Base-by-base conservation (phyloP, 1,140 invertebrate genomes). In the Orussus abietinus region DNA sequence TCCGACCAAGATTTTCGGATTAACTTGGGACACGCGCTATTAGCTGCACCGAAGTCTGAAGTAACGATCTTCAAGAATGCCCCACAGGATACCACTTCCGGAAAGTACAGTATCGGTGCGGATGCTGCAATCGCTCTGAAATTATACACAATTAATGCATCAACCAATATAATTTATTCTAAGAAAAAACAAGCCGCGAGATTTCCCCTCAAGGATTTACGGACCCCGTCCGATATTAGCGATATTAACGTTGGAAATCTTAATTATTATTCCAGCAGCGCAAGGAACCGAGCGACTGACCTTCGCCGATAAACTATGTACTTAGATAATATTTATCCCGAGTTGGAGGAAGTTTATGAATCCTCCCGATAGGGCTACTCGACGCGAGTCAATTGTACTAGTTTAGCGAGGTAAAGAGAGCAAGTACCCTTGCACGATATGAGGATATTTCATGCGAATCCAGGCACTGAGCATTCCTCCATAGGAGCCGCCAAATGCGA, bases 401-500 rank as follows among this genome's bases (percentile, higher is more conserved):
- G n/a, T n/a, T n/a, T n/a, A n/a, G n/a, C n/a, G n/a, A n/a, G n/a
- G n/a, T n/a, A n/a, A n/a, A n/a, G n/a, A n/a, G n/a, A n/a, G n/a
- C n/a, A n/a, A n/a, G 31, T 37, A 85, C 84, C 84, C 87, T 46
- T 75, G 70, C 9, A 96, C 81, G 28, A 92, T 67, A 57, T 93
- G 86, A 6, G 96, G 95, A 77, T 97, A 98, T 69, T 98, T 98
- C 60, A 96, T 90, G 20, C 96, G 79, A 40, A 98, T 81, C 88
- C 94, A 98, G 3, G 94, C 89, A 14, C 95, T 80, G 18, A 99
- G 69, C 96, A 98, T 98, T 38, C 95, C 96, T 1, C 90, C 90
- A 53, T 97, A 98, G 0, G 92, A 96, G 0, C 90, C 90, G 38
- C 95, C 96, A 75, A 99, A 96, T 7, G 85, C 85, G 55, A 98